Conservation (phyloP, 2,797 vertebrate species). For the Cyclura pinguis region DNA sequence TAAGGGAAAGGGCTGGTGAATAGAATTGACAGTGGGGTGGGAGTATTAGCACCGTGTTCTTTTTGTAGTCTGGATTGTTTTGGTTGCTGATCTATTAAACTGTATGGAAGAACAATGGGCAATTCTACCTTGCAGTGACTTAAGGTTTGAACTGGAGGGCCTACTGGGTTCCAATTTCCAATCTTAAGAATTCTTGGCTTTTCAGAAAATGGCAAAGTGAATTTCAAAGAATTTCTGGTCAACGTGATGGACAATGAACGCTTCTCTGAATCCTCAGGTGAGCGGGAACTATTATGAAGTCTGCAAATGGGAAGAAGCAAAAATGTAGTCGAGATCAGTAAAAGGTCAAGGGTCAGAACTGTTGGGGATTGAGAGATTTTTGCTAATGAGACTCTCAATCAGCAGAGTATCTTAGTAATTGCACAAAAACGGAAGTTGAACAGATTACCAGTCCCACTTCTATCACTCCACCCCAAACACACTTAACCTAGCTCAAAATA, state of each 20-base stretch:
- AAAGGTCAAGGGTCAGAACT: not conserved
- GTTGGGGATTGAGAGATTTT: no score
- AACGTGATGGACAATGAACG: slow-evolving; percentile 3
- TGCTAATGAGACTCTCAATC: no score
- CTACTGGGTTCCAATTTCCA: not conserved
- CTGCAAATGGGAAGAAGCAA: not conserved
- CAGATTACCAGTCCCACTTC: no score
- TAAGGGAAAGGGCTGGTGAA: no score
- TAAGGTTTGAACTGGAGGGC: not conserved
- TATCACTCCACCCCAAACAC: no score
- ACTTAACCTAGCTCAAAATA: no score
- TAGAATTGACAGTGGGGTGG: no score
- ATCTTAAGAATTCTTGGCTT: not conserved
- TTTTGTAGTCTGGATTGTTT: not conserved
- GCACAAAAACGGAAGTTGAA: no score
- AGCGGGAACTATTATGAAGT: slow-evolving; percentile 8
- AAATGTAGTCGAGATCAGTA: not conserved
- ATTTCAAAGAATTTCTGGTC: slow-evolving; percentile 53
- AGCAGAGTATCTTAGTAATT: no score
- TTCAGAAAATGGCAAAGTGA: slow-evolving; percentile 45
- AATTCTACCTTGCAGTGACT: not conserved
- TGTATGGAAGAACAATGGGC: no score
- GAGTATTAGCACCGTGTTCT: not conserved
- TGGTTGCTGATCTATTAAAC: not conserved
- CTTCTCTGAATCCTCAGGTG: slow-evolving; percentile 50